These are phyloP conservation scores for Antennarius striatus DNA, from an alignment of 2,113 vertebrate genomes.

Conservation along the genomic window DNA sequence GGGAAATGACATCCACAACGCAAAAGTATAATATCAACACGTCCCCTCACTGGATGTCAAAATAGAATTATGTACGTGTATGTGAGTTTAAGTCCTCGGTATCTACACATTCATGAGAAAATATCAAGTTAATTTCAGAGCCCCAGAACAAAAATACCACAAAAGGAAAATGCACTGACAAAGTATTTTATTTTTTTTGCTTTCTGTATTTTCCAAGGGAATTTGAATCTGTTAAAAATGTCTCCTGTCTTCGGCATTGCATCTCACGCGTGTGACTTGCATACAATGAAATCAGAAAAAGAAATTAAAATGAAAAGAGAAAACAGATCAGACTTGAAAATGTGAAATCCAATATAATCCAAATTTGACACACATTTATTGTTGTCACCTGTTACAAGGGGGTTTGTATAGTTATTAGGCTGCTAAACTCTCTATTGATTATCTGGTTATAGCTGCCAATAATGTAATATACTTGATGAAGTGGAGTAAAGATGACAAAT, in stretches of 20 bases:
- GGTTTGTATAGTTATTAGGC: too few species aligned
- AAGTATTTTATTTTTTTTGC: constrained; percentile 67
- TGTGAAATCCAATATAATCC: too few species aligned
- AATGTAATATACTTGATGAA: constrained; percentile 19
- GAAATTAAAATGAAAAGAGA: not conserved
- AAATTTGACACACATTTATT: too few species aligned
- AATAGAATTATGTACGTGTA: not conserved
- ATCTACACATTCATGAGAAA: not conserved
- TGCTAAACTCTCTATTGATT: too few species aligned
- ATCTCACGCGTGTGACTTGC: constrained; percentile 16
- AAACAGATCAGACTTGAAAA: not conserved
- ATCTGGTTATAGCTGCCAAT: not conserved
- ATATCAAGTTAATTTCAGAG: too few species aligned
- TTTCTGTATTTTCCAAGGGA: constrained; percentile 41
- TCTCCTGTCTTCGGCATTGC: constrained; percentile 71
- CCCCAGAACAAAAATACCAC: constrained; percentile 8
- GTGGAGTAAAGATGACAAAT: not conserved
- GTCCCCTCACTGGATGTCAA: not conserved
- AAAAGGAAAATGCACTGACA: constrained; percentile 38
- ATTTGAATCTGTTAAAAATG: constrained; percentile 44
- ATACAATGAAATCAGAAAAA: not conserved
- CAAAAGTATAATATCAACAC: not conserved
- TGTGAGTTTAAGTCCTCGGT: not conserved
- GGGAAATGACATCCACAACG: not conserved
- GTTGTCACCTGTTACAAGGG: too few species aligned